Evolutionary conservation across 2,888 invertebrate species (phyloP), one percentile per base, ranked within the genome.

Genomic region (Drosophila infuscata): DNA sequence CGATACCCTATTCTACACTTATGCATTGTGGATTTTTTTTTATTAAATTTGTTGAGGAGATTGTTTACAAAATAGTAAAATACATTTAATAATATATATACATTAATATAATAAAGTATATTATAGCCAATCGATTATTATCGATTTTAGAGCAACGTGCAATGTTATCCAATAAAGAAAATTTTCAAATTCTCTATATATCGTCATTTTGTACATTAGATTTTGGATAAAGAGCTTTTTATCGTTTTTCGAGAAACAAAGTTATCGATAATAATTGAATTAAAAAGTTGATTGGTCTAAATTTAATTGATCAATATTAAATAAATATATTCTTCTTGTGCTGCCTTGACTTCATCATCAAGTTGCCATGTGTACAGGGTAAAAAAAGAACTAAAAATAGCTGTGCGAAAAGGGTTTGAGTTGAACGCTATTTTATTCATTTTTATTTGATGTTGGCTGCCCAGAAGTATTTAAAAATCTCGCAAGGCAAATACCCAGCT

Each of bases 381-480:
- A 25, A 25, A 43, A 43, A 20, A 25, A 20, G 62, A 76, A 74
- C 84, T 81, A 81, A 75, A 84, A 88, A 89, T 89, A 88, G 74
- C 76, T 57, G 33, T 57, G 52, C 59, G 43, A 53, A 38, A 65
- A 83, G 89, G 84, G 72, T 41, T 48, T 43, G 48, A 67, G 41
- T 15, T 76, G 30, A 62, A 53, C 25, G 53, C 38, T 61, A 54
- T 70, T 48, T 38, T 30, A 17, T 41, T 56, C 7, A n/a, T 56
- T 58, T n/a, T 54, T 66, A 36, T 53, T 56, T 41, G 61, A 30
- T 49, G 15, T 29, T 49, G 57, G 43, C 60, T 66, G 83, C 81
- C 89, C 85, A 77, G 86, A 88, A 86, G 85, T 90, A 86, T 86
- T 86, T 86, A 86, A 85, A 90, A 85, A 85, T 83, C 89, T 86